A percentile compares a stretch with the other conserved stretches of the same genome.
Conservation (phyloP, 2,888 invertebrate genomes). For the Tupiocoris notatus region DNA sequence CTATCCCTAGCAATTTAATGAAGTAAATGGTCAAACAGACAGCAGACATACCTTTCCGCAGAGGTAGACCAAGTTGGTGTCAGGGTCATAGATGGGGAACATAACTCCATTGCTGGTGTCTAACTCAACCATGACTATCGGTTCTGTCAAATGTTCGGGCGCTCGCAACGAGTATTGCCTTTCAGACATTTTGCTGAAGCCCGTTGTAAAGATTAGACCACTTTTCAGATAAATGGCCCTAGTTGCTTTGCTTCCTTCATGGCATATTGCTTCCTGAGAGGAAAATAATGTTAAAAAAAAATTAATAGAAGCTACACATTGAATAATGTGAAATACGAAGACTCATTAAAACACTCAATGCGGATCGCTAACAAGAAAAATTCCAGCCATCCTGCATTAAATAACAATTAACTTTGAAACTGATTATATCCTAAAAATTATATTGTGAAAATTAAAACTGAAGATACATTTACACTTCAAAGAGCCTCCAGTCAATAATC, state of each 20-base stretch:
- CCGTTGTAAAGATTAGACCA: conserved; percentile 90
- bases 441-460: no score
- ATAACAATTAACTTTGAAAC: no score
- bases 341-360: no score
- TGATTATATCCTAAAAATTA: no score
- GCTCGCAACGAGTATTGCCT: conserved; percentile 94
- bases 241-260: conserved; percentile 91
- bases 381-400: no score
- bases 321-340: no score
- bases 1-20: no score
- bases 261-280: conserved; percentile 73
- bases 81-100: conserved; percentile 95
- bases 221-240: conserved; percentile 87
- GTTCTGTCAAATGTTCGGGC: conserved; percentile 80
- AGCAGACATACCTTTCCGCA: conserved; percentile 74
- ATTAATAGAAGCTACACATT: no score
- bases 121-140: conserved; percentile 88
- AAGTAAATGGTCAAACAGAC: no score
- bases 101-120: conserved; percentile 95
- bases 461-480: no score
- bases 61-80: conserved; percentile 89
- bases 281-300: neutral
- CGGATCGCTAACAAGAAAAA: no score
- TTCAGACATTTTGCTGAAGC: conserved; percentile 97
- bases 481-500: no score